Evolutionary conservation across 2,797 vertebrate species (phyloP), one percentile per base, ranked within the genome.

Genomic region (Erpetoichthys calabaricus): DNA sequence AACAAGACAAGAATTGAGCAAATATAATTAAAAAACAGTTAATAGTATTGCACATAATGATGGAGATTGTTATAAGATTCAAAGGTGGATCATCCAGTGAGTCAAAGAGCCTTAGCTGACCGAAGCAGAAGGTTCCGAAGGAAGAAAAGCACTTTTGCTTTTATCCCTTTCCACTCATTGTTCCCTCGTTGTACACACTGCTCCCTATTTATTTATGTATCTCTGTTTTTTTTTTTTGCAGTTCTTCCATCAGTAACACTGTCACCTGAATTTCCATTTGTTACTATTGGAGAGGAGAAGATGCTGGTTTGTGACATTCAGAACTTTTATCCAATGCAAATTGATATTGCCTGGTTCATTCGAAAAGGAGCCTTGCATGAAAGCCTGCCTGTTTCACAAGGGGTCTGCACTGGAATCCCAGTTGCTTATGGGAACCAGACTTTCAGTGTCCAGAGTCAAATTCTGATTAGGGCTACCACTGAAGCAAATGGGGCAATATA

Each of bases 291-390:
- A 0, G 69, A 75, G 61, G 70, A 77, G 57, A 76, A 67, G 63
- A 77, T 71, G 1, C 51, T 83, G 44, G 63, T 68, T 53, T 81
- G 80, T 64, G 67, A 75, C n/a, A 62, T 79, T 41, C 58, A 54
- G n/a, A 60, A 64, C 8, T 81, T 74, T 63, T 81, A 80, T 55
- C 80, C 80, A 4, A 53, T 71, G 57, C 64, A 69, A 6, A 55
- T 82, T 55, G 53, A 65, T 0, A 65, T 81, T 44, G 67, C 55
- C 0, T 83, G 79, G 81, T 51, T 64, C 47, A 59, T 69, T 58
- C 66, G 60, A 41, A 69, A 63, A 6, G 59, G 59, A 53, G 64
- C 64, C n/a, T 44, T 9, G 7, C 60, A 53, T 56, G 8, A 0
- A 52, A 62, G 3, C 45, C 51, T 1, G 3, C 4, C 44, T 6